phyloP scores from a whole-genome alignment of 2,113 vertebrate species.

The Xiphophorus couchianus region DNA sequence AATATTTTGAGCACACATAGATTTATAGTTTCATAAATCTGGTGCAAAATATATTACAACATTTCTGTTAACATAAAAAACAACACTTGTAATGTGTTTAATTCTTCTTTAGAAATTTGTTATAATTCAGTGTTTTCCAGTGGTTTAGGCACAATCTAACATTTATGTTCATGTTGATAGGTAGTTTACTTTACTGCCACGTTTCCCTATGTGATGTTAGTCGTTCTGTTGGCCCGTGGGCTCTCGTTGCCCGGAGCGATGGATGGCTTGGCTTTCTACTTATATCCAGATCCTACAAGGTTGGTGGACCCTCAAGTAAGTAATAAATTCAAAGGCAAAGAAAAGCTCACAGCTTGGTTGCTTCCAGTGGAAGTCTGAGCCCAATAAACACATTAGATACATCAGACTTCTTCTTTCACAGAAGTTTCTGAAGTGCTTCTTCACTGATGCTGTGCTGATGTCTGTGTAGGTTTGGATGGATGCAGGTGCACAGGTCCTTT shows the following conservation, averaged over 20 bases:
- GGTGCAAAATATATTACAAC: neutral
- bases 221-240: slow-evolving; percentile 86
- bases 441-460: slow-evolving; percentile 8
- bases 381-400: neutral
- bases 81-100: neutral
- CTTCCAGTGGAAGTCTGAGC: neutral
- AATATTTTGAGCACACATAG: neutral
- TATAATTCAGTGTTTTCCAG: no score
- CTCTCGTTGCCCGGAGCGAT: slow-evolving; percentile 86
- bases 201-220: slow-evolving; percentile 89
- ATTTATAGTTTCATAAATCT: neutral
- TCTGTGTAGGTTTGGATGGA: slow-evolving; percentile 78
- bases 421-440: neutral
- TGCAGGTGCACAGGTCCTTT: slow-evolving; percentile 77
- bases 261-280: slow-evolving; percentile 86
- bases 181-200: slow-evolving; percentile 94
- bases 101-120: neutral
- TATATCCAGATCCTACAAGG: slow-evolving; percentile 86
- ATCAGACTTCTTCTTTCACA: neutral
- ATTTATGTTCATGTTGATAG: slow-evolving; percentile 66
- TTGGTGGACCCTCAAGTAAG: slow-evolving; percentile 89
- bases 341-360: neutral
- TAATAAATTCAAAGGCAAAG: slow-evolving; percentile 18
- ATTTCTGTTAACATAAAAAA: neutral
- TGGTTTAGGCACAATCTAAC: neutral